Percentiles rank a stretch among this genome's conserved stretches.
These are phyloP conservation scores for Platypus cylindrus DNA, from an alignment of 2,888 invertebrate species.

Conservation along the genomic window DNA sequence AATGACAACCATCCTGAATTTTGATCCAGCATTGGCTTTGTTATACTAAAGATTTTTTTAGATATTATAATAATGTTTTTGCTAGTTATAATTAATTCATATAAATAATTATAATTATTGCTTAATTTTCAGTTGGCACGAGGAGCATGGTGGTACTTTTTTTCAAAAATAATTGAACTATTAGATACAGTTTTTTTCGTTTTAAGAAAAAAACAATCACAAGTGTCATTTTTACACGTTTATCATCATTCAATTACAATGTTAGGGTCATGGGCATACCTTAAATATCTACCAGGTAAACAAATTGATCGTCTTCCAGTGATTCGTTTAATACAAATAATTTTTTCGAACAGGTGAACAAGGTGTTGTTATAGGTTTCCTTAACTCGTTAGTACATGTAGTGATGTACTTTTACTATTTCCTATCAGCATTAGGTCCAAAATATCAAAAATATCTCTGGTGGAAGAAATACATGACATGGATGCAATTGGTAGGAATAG, in stretches of 20 bases:
- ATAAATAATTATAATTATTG: background rate
- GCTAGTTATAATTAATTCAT: too few species aligned
- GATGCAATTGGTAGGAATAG: slow-evolving; percentile 64
- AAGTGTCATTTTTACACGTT: slow-evolving; percentile 78
- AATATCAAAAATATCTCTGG: slow-evolving; percentile 82
- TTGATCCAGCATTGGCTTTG: background rate
- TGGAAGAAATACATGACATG: slow-evolving; percentile 88
- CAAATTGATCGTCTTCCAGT: background rate
- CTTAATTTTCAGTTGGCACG: slow-evolving; percentile 40
- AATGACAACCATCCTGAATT: background rate
- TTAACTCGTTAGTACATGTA: slow-evolving; percentile 82
- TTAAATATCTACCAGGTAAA: slow-evolving; percentile 59
- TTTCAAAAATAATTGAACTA: slow-evolving; percentile 65
- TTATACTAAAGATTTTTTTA: background rate
- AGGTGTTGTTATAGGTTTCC: slow-evolving; percentile 70
- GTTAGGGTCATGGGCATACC: slow-evolving; percentile 65
- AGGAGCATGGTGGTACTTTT: slow-evolving; percentile 68
- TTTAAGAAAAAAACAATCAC: slow-evolving; percentile 76
- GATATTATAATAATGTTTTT: too few species aligned
- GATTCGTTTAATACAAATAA: background rate
- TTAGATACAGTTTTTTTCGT: slow-evolving; percentile 81
- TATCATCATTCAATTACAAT: slow-evolving; percentile 80
- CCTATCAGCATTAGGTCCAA: slow-evolving; percentile 75
- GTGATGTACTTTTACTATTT: slow-evolving; percentile 89
- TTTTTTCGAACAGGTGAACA: too few species aligned